Conservation (phyloP, 2,888 invertebrate species). For the Dryobota labecula region DNA sequence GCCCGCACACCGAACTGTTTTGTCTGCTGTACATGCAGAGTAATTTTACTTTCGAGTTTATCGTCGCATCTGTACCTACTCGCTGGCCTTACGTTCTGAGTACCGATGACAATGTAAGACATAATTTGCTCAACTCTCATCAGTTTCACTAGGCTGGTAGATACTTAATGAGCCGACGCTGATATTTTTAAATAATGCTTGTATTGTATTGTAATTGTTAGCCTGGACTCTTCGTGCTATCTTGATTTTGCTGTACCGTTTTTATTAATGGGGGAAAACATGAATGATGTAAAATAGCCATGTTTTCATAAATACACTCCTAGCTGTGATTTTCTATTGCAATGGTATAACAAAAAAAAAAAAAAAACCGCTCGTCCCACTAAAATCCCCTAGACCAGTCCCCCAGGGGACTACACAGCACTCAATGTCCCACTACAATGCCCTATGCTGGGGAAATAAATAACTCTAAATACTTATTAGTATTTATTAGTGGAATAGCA, state of each 20-base stretch:
- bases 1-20: neutral
- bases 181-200: slow-evolving; percentile 52
- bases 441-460: no score
- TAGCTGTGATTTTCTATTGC: neutral
- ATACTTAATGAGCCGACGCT: slow-evolving; percentile 56
- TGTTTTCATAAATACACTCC: neutral
- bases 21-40: neutral
- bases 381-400: no score
- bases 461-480: no score
- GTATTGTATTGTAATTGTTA: slow-evolving; percentile 53
- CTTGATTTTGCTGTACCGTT: slow-evolving; percentile 26
- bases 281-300: slow-evolving; percentile 21
- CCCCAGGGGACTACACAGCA: no score
- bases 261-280: slow-evolving; percentile 36
- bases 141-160: slow-evolving; percentile 65
- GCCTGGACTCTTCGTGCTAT: slow-evolving; percentile 43
- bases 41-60: slow-evolving; percentile 62
- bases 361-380: no score
- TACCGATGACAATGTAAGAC: slow-evolving; percentile 61
- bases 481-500: no score
- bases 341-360: neutral
- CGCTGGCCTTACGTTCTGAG: slow-evolving; percentile 20
- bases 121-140: slow-evolving; percentile 61
- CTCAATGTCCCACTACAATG: no score
- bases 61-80: slow-evolving; percentile 45